Evolutionary conservation across 2,888 invertebrate genomes (phyloP).

Genomic region (Polietes domitor): DNA sequence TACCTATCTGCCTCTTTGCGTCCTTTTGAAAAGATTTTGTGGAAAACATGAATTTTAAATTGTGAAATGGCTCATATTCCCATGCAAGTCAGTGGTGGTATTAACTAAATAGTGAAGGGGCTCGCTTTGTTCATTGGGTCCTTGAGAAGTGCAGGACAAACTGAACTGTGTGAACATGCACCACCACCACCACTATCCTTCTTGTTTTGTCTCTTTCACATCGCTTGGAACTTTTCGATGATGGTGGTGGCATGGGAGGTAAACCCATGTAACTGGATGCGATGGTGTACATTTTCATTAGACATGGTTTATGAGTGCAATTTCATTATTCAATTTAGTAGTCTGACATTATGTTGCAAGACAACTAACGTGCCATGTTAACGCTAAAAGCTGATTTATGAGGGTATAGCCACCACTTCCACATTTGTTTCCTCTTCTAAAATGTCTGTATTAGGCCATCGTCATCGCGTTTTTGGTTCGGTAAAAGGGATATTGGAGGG

Average conservation of each 20-base stretch:
- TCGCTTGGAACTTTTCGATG: neutral
- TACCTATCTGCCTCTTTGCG: too few species aligned
- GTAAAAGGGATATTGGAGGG: conserved; percentile 25
- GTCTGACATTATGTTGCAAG: conserved; percentile 27
- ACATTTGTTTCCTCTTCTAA: neutral
- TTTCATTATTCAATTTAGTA: conserved; percentile 35
- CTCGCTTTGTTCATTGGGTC: neutral
- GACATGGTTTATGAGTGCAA: conserved; percentile 30
- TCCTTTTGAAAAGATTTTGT: too few species aligned
- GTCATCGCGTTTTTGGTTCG: neutral
- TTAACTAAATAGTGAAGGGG: neutral
- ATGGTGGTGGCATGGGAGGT: neutral
- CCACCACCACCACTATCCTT: neutral
- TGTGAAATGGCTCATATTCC: neutral
- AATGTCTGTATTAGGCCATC: conserved; percentile 17
- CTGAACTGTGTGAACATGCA: neutral
- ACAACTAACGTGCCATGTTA: neutral
- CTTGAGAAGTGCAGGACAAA: neutral
- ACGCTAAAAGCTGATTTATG: conserved; percentile 33
- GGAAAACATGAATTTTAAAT: too few species aligned
- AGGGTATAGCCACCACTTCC: conserved; percentile 5
- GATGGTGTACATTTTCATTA: conserved; percentile 36
- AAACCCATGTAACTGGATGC: neutral
- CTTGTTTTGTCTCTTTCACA: neutral
- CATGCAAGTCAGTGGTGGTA: neutral